Evolutionary conservation across 2,888 invertebrate genomes (phyloP), one percentile per base, ranked within the genome.

Genomic region (Cyclophora albipunctata): DNA sequence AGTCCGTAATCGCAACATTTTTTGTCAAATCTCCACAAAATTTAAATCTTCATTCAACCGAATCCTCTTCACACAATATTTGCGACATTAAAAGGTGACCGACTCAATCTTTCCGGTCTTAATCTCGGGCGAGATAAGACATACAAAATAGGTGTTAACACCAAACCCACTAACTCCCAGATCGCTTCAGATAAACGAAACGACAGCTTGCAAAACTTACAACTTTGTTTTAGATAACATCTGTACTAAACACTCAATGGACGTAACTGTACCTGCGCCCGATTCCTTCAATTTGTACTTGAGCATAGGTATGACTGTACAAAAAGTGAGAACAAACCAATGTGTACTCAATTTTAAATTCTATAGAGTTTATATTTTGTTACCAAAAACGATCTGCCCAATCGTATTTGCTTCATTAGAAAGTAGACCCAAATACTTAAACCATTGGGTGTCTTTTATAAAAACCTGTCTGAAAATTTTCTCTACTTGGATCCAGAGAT

Each of bases 191-290:
- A 73, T 67, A 69, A 37, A 69, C 59, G 41, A 48, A 48, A 55
- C 55, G 69, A 59, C 73, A 76, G 75, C 78, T 81, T 78, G 75
- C 79, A 71, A 81, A 78, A 74, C 77, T 75, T 69, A 73, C 66
- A 69, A 78, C 71, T 78, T 84, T 86, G 86, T 87, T 84, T 85
- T 80, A 82, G 87, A 87, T 80, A 85, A 68, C 81, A 86, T 86
- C 84, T 80, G 76, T 65, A 62, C 66, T 62, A 61, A 69, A 68
- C 70, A 65, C 78, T 85, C 80, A 84, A 84, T 85, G 82, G 78
- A 67, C 69, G 72, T 84, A 85, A 87, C 85, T 81, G 86, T 87
- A 84, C 78, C 80, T 82, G 76, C 69, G 59, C 62, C 66, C 67
- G 67, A 69, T 69, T 73, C 75, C 73, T 81, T 79, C 70, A 74